A percentile compares a stretch with the other conserved stretches of the same genome.
phyloP scores from a whole-genome alignment of 2,888 invertebrate species.

The Girardia tigrina region DNA sequence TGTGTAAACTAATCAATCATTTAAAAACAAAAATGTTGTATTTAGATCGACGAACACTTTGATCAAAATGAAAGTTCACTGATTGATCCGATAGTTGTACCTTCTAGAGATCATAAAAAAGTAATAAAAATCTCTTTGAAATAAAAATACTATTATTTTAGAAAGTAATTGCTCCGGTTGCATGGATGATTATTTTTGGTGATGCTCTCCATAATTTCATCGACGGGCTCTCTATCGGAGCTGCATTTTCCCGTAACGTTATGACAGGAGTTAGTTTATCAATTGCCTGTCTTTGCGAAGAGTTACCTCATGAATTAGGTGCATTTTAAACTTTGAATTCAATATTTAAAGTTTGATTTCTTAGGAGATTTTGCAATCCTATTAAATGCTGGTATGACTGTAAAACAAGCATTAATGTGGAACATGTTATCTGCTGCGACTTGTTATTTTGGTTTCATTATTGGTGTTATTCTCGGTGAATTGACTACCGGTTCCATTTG shows the following conservation, averaged over 20 bases:
- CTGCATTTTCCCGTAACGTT: conserved; percentile 55
- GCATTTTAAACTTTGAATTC: conserved; percentile 35
- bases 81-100: no score
- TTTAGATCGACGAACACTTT: no score
- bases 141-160: no score
- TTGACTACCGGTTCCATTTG: conserved; percentile 51
- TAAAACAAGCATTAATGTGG: conserved; percentile 55
- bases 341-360: conserved; percentile 37
- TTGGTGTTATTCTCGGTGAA: conserved; percentile 54
- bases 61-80: no score
- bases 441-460: conserved; percentile 54
- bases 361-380: conserved; percentile 58
- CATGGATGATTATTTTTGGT: conserved; percentile 58
- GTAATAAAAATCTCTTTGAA: no score
- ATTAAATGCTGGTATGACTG: conserved; percentile 55
- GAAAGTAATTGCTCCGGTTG: conserved; percentile 52
- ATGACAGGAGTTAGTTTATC: conserved; percentile 55
- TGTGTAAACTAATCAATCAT: no score
- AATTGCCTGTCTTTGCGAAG: conserved; percentile 56
- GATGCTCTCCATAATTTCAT: conserved; percentile 58
- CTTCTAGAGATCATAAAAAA: no score
- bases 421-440: conserved; percentile 56
- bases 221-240: conserved; percentile 57
- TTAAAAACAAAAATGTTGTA: no score
- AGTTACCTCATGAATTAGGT: conserved; percentile 58